Evolutionary conservation across 1,140 invertebrate species (phyloP).

Genomic region (Metopolophium dirhodum): DNA sequence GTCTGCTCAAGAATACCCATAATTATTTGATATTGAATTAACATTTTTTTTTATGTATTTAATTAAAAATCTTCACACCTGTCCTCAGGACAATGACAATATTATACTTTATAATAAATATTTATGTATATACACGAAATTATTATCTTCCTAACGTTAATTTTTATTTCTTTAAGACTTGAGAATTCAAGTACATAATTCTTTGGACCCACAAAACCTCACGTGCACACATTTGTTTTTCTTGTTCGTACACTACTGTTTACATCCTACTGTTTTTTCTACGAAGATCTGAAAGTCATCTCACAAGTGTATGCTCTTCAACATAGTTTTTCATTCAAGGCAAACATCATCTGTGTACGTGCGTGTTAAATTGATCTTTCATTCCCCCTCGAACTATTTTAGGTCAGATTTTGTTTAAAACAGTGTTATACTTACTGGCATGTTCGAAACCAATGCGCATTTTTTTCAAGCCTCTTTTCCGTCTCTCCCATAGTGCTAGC

Average conservation of each 20-base stretch:
- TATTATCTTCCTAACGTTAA: background rate
- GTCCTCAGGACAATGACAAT: background rate
- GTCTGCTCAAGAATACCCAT: background rate
- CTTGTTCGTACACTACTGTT: background rate
- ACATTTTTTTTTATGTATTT: background rate
- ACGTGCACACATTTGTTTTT: background rate
- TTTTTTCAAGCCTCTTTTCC: slow-evolving; percentile 79
- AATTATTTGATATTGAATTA: background rate
- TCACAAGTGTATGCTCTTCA: background rate
- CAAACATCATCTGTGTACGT: background rate
- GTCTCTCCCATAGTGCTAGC: slow-evolving; percentile 83
- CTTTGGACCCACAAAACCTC: background rate
- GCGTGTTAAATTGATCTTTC: background rate
- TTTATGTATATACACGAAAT: background rate
- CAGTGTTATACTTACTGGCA: slow-evolving; percentile 67
- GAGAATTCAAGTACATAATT: background rate
- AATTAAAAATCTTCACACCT: background rate
- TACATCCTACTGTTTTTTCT: background rate
- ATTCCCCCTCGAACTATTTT: too few species aligned
- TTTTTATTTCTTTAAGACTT: background rate
- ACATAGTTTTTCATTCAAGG: background rate
- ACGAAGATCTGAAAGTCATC: background rate
- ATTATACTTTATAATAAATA: background rate
- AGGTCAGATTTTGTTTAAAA: background rate
- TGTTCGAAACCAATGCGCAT: slow-evolving; percentile 75